A percentile compares a stretch with the other conserved stretches of the same genome.
Conservation (phyloP, 2,113 vertebrate genomes). For the rabbit (Oryctolagus cuniculus) region DNA sequence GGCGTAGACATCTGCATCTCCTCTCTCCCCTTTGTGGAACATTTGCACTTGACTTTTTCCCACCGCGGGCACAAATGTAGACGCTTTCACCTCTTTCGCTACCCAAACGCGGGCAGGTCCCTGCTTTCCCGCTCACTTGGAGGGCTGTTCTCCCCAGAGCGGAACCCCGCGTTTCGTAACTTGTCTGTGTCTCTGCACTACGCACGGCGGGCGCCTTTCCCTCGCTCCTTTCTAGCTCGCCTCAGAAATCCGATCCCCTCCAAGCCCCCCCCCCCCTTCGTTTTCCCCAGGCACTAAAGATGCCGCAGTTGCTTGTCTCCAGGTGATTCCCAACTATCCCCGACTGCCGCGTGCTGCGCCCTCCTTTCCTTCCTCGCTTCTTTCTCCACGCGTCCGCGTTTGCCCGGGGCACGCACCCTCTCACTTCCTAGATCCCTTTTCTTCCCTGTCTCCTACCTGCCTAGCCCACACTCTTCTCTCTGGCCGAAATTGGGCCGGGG, state of each 20-base stretch:
- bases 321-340: background rate
- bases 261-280: background rate
- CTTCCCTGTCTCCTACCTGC: background rate
- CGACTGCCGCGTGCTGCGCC: background rate
- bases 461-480: background rate
- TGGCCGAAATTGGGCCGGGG: background rate
- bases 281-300: no score
- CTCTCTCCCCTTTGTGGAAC: background rate
- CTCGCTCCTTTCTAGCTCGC: background rate
- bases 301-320: background rate
- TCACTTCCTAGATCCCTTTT: background rate
- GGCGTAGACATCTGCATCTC: background rate
- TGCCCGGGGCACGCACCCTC: background rate
- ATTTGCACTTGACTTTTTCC: background rate
- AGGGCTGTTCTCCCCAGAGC: background rate
- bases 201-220: accelerated
- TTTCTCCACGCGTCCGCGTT: background rate
- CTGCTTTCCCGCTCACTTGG: no score
- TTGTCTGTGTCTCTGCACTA: background rate
- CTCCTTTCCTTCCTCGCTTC: background rate
- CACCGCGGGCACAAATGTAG: background rate
- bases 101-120: background rate
- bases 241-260: background rate
- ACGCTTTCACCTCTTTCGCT: background rate
- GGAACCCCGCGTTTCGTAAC: background rate